phyloP scores from a whole-genome alignment of 1,140 invertebrate genomes.

The Anastatus disparis region DNA sequence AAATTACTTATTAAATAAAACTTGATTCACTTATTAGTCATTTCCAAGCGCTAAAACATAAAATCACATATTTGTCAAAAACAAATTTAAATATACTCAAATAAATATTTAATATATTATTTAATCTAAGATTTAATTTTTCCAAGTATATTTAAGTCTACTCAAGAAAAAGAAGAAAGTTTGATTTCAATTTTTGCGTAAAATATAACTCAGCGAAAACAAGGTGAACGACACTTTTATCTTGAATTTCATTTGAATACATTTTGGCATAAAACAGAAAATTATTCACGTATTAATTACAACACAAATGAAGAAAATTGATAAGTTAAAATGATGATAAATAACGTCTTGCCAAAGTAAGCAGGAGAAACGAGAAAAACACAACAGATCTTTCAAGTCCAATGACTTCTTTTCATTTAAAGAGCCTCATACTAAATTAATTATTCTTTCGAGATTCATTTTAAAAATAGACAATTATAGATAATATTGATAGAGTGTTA shows the following conservation, averaged over 20 bases:
- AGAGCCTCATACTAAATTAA: no score
- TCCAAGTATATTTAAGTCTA: no score
- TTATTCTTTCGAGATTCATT: no score
- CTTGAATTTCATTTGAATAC: slow-evolving; percentile 12
- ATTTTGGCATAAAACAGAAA: slow-evolving; percentile 18
- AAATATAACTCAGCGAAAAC: background rate
- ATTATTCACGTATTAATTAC: slow-evolving; percentile 36
- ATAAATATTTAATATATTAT: no score
- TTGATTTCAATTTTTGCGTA: background rate
- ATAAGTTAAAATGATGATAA: slow-evolving; percentile 36
- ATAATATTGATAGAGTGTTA: no score
- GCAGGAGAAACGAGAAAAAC: slow-evolving; percentile 2
- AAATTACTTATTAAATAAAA: no score
- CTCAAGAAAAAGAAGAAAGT: background rate
- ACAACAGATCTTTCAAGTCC: background rate
- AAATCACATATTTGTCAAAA: no score
- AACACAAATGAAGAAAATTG: slow-evolving; percentile 32
- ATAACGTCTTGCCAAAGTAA: slow-evolving; percentile 25
- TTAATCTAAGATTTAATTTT: no score
- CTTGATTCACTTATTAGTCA: no score
- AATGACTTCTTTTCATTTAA: slow-evolving; percentile 11
- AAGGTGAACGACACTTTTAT: slow-evolving; percentile 40
- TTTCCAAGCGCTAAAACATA: no score
- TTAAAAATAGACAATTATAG: no score
- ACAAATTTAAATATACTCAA: no score